phyloP scores from a whole-genome alignment of 2,797 vertebrate species.

The Sparidentex hasta region DNA sequence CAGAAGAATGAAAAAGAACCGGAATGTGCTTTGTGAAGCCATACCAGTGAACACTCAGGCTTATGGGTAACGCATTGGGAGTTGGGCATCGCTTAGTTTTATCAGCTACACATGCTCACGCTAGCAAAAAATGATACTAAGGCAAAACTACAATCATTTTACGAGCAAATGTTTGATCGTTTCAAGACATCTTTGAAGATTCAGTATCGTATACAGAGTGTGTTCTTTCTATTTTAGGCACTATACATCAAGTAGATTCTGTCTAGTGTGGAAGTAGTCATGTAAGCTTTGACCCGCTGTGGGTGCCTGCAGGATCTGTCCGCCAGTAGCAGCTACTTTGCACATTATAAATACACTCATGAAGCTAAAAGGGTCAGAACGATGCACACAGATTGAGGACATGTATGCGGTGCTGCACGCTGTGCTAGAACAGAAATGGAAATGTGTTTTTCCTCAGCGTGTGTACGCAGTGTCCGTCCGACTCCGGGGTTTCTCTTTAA shows the following conservation, averaged over 20 bases:
- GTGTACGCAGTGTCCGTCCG: background rate
- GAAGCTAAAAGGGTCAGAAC: constrained; percentile 38
- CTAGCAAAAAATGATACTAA: background rate
- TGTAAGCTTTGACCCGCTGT: constrained; percentile 42
- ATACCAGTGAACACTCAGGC: background rate
- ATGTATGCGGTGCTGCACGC: background rate
- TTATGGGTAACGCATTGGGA: background rate
- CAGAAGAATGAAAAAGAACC: too few relatives aligned
- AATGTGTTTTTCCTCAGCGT: constrained; percentile 36
- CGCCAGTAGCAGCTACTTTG: constrained; percentile 13
- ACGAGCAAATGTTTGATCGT: background rate
- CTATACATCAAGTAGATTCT: constrained; percentile 5
- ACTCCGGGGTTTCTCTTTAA: constrained; percentile 1
- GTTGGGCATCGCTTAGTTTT: too few relatives aligned
- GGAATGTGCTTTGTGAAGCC: too few relatives aligned
- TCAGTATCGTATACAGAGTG: background rate
- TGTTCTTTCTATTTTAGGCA: constrained; percentile 2
- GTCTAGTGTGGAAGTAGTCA: constrained; percentile 31
- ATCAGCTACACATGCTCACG: background rate
- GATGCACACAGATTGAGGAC: constrained; percentile 3
- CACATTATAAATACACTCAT: constrained; percentile 40
- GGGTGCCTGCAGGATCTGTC: constrained; percentile 36
- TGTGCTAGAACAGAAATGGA: background rate
- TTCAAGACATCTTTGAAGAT: background rate
- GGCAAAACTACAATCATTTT: background rate